A percentile compares a stretch with the other conserved stretches of the same genome.
These are phyloP conservation scores for Xestoiulus laeticollis DNA, from an alignment of 2,888 invertebrate species.

Conservation along the genomic window DNA sequence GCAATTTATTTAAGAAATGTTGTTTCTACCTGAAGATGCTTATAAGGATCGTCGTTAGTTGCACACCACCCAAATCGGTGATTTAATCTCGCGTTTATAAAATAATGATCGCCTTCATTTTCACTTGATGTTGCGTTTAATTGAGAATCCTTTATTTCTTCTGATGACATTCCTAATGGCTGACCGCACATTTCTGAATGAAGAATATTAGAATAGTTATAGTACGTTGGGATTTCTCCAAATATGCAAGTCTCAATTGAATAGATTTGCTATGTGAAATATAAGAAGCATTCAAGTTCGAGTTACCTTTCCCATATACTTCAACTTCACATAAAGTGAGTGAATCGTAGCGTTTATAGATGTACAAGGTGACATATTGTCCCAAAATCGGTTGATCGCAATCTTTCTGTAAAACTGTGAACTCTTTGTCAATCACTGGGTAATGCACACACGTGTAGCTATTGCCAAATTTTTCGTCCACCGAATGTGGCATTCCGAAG, in stretches of 20 bases:
- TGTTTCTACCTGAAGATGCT: conserved; percentile 57
- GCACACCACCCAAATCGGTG: conserved; percentile 59
- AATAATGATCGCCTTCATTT: conserved; percentile 56
- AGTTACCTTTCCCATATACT: conserved; percentile 58
- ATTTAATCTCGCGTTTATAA: conserved; percentile 59
- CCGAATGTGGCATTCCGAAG: conserved; percentile 59
- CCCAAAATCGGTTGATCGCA: conserved; percentile 59
- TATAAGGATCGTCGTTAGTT: conserved; percentile 56
- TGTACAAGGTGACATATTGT: conserved; percentile 59
- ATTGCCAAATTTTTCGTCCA: conserved; percentile 58
- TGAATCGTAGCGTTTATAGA: conserved; percentile 59
- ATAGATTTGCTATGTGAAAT: too few species aligned
- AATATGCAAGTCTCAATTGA: background rate
- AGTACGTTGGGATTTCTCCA: too few species aligned
- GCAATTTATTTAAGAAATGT: background rate
- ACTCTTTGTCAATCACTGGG: conserved; percentile 57
- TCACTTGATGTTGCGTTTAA: conserved; percentile 58
- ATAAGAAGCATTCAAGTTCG: background rate
- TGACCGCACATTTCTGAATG: conserved; percentile 59
- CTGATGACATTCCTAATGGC: conserved; percentile 60
- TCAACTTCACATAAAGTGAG: conserved; percentile 59
- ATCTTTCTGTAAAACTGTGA: conserved; percentile 57
- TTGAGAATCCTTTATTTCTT: conserved; percentile 59
- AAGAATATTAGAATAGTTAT: too few species aligned
- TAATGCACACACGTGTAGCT: conserved; percentile 59